Evolutionary conservation across 2,113 vertebrate species (phyloP).

Genomic region (Rhea americana): DNA sequence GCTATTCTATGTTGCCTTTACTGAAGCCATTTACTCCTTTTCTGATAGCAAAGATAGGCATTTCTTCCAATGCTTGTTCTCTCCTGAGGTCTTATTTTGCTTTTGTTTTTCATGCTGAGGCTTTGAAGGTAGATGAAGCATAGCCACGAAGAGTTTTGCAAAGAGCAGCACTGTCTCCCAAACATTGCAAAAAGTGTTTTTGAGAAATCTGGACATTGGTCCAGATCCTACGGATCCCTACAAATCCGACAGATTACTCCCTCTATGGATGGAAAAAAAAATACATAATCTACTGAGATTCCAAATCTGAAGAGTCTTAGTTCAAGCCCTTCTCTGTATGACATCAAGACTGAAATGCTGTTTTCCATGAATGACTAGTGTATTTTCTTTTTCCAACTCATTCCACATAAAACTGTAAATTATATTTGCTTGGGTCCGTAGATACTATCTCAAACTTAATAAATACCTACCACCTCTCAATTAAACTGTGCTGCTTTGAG

Average conservation of each 20-base stretch:
- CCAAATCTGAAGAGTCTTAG: rapidly evolving
- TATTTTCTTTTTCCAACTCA: neutral
- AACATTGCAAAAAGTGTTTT: neutral
- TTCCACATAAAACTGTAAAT: neutral
- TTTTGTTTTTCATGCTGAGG: neutral
- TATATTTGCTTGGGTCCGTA: neutral
- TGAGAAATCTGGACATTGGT: neutral
- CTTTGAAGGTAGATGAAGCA: neutral
- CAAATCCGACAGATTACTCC: neutral
- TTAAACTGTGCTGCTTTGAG: neutral
- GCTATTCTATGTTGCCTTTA: rapidly evolving
- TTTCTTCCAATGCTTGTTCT: neutral
- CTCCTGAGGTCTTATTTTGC: neutral
- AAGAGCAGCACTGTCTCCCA: neutral
- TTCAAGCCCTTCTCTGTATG: neutral
- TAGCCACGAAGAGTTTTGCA: neutral
- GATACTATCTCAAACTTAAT: neutral
- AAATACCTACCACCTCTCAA: neutral
- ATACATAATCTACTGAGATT: neutral
- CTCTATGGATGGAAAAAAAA: neutral
- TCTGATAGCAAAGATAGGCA: rapidly evolving
- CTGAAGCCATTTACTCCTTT: rapidly evolving
- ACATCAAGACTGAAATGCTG: neutral
- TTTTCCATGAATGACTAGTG: neutral
- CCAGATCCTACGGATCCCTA: neutral